These are phyloP conservation scores for Helicoverpa armigera DNA, from an alignment of 1,140 invertebrate species.

Conservation along the genomic window DNA sequence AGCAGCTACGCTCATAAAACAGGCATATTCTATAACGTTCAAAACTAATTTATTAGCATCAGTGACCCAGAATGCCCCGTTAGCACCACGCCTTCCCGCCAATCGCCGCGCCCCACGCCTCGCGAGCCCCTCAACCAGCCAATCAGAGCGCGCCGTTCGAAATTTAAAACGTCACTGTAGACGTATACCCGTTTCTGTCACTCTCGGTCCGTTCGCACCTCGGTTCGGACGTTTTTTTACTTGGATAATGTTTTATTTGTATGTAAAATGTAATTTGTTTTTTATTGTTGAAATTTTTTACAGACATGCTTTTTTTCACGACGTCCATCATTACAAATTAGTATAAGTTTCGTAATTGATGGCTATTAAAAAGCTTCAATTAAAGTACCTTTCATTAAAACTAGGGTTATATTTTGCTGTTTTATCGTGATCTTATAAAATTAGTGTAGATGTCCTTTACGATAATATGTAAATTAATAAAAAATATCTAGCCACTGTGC, in stretches of 20 bases:
- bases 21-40: conserved; percentile 68
- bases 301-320: not conserved
- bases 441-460: no score
- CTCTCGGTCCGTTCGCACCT: conserved; percentile 51
- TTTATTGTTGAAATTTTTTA: not conserved
- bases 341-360: conserved; percentile 18
- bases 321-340: not conserved
- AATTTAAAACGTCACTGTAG: conserved; percentile 73
- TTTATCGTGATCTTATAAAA: no score
- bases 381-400: not conserved
- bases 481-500: not conserved
- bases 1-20: conserved; percentile 68
- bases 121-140: conserved; percentile 58
- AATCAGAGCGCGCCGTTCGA: conserved; percentile 71
- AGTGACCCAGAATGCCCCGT: conserved; percentile 76
- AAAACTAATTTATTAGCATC: conserved; percentile 80
- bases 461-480: not conserved
- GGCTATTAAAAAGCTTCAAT: conserved; percentile 3
- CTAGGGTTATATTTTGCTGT: not conserved
- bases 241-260: conserved; percentile 38
- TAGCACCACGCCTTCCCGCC: conserved; percentile 70
- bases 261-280: conserved; percentile 36
- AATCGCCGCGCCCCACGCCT: conserved; percentile 73
- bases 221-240: conserved; percentile 28
- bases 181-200: conserved; percentile 74